Evolutionary conservation across 2,888 invertebrate genomes (phyloP).

Genomic region (Rapana venosa): DNA sequence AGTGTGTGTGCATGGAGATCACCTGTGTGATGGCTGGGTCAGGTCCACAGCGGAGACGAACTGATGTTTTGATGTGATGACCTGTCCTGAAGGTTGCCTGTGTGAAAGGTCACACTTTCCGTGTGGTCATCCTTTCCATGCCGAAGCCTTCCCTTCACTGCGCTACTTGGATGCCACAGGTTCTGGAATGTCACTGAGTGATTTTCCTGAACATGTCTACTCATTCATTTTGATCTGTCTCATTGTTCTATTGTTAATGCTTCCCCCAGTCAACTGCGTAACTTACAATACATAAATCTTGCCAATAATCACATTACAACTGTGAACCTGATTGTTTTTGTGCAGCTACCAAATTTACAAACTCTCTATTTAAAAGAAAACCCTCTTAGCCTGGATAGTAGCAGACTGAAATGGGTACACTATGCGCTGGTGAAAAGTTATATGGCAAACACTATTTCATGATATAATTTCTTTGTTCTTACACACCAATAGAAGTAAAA

Average conservation of each 20-base stretch:
- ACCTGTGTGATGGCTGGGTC: conserved; percentile 20
- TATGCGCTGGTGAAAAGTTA: neutral
- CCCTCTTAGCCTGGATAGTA: neutral
- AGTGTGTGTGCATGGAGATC: neutral
- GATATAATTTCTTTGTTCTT: no score
- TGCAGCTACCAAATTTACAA: neutral
- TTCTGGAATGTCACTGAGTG: neutral
- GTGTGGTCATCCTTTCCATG: neutral
- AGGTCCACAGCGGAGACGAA: conserved; percentile 23
- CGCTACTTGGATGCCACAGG: neutral
- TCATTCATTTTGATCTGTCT: neutral
- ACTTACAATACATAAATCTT: neutral
- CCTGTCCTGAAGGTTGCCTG: neutral
- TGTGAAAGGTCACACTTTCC: neutral
- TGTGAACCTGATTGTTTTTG: neutral
- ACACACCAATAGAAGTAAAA: no score
- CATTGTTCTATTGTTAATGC: neutral
- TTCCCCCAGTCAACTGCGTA: neutral
- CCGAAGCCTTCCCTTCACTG: neutral
- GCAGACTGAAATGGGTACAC: neutral
- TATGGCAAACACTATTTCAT: neutral
- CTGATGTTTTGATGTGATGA: neutral
- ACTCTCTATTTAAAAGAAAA: neutral
- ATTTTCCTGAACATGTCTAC: neutral
- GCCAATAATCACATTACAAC: neutral